phyloP scores from a whole-genome alignment of 2,113 vertebrate species.

The Strix aluco region DNA sequence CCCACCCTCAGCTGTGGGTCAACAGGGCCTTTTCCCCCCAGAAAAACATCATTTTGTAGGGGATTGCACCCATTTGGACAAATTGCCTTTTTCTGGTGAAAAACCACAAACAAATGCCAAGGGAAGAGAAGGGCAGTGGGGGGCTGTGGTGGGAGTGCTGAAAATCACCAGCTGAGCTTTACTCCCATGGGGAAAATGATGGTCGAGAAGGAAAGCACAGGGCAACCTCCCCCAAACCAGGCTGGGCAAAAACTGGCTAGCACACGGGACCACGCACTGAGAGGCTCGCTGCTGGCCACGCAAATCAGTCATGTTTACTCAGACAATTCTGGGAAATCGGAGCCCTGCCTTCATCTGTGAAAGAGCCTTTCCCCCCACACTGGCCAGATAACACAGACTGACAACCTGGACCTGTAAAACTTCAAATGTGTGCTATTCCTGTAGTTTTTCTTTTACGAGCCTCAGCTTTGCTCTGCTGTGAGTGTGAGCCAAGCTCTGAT shows the following conservation, averaged over 20 bases:
- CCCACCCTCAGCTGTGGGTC: rapidly evolving
- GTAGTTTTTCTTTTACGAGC: background rate
- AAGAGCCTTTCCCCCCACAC: background rate
- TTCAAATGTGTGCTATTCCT: background rate
- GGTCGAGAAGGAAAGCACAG: background rate
- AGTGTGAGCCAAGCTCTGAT: background rate
- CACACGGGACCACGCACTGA: rapidly evolving
- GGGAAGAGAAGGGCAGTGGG: too few relatives aligned
- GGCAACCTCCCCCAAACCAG: rapidly evolving
- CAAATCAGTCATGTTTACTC: rapidly evolving
- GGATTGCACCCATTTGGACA: too few relatives aligned
- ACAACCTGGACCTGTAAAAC: background rate
- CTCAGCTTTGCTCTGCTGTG: background rate
- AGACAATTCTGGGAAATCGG: rapidly evolving
- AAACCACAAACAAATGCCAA: too few relatives aligned
- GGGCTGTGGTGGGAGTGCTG: background rate
- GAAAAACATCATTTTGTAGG: background rate
- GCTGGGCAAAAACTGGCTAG: background rate
- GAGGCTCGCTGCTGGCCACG: background rate
- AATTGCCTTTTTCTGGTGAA: background rate
- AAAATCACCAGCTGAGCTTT: background rate
- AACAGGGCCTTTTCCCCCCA: too few relatives aligned
- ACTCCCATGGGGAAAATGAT: rapidly evolving
- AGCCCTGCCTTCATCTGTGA: background rate
- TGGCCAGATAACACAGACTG: background rate